Conservation (phyloP, 2,888 invertebrate species). For the Cheilosia pagana region DNA sequence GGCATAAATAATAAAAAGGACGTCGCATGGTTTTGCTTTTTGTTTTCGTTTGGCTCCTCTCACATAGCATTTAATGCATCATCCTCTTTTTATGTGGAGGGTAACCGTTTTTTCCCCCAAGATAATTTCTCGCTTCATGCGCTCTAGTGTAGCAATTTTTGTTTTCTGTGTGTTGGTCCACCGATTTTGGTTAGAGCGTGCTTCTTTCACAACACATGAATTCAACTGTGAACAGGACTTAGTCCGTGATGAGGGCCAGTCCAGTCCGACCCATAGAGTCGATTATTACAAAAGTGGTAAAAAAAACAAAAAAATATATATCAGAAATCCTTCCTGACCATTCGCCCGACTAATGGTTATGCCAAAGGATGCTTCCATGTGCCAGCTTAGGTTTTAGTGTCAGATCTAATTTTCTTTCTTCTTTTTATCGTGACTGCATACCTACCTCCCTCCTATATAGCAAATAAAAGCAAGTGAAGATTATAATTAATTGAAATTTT, state of each 20-base stretch:
- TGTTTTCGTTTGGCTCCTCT: not conserved
- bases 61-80: conserved; percentile 10
- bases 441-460: not conserved
- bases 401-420: conserved; percentile 57
- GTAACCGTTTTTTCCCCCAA: not conserved
- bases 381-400: conserved; percentile 50
- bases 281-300: conserved; percentile 51
- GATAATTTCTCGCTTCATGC: conserved; percentile 66
- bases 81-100: conserved; percentile 14
- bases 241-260: conserved; percentile 20
- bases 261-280: conserved; percentile 13
- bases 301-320: not conserved
- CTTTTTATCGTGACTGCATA: not conserved
- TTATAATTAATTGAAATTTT: conserved; percentile 74
- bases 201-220: conserved; percentile 37
- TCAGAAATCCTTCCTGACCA: conserved; percentile 21
- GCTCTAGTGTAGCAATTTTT: conserved; percentile 25
- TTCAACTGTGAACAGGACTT: conserved; percentile 58
- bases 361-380: conserved; percentile 19
- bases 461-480: conserved; percentile 13
- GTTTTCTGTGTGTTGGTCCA: conserved; percentile 10
- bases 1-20: conserved; percentile 74
- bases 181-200: conserved; percentile 24
- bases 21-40: conserved; percentile 42
- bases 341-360: conserved; percentile 26